Evolutionary conservation across 2,888 invertebrate genomes (phyloP).

Genomic region (Agriopis marginaria): DNA sequence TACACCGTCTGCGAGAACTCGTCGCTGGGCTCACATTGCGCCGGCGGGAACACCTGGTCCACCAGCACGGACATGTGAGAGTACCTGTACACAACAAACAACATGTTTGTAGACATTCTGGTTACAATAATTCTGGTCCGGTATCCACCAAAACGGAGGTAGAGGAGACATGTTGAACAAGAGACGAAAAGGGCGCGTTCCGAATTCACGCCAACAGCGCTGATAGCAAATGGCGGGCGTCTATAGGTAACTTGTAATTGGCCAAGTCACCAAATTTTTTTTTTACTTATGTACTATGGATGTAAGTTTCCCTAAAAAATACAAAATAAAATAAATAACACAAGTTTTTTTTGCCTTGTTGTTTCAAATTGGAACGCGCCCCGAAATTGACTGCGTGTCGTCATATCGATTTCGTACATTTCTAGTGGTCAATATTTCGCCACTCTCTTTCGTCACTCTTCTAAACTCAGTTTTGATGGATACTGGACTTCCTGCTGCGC

Average conservation of each 20-base stretch:
- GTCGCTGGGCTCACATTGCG: conserved; percentile 87
- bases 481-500: neutral
- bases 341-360: too few species aligned
- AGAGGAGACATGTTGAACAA: neutral
- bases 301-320: too few species aligned
- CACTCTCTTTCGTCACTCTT: too few species aligned
- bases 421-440: neutral
- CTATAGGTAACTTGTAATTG: too few species aligned
- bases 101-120: neutral
- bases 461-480: neutral
- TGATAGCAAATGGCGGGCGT: too few species aligned
- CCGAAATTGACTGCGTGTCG: too few species aligned
- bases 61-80: conserved; percentile 97
- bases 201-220: too few species aligned
- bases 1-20: conserved; percentile 95
- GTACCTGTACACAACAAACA: conserved; percentile 88
- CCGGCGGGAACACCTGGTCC: conserved; percentile 97
- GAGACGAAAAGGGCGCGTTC: too few species aligned
- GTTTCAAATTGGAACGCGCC: too few species aligned
- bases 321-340: too few species aligned
- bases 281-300: too few species aligned
- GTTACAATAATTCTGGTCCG: neutral
- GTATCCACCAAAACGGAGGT: neutral
- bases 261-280: too few species aligned
- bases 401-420: neutral